Percentiles rank a stretch among this genome's conserved stretches.
These are phyloP conservation scores for human DNA, from an alignment of 2,113 vertebrate genomes.

Conservation along the genomic window DNA sequence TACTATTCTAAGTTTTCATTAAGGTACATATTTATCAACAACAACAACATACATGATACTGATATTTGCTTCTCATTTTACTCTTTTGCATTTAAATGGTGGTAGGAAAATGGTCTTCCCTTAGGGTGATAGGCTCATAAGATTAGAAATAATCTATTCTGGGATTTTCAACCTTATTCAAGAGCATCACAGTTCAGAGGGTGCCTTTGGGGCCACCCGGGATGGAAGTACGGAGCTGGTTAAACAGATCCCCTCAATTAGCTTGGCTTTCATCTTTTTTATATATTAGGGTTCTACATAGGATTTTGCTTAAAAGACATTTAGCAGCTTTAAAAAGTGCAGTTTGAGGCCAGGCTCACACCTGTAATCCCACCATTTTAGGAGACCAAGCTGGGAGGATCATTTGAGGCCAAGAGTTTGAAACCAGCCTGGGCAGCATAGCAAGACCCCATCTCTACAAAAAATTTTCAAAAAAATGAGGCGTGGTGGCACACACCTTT, in stretches of 20 bases:
- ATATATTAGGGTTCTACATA: background rate
- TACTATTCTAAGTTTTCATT: background rate
- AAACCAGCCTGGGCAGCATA: too few species aligned
- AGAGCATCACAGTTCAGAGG: background rate
- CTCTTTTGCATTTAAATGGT: background rate
- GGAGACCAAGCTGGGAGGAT: too few species aligned
- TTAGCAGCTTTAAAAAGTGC: background rate
- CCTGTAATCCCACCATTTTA: too few species aligned
- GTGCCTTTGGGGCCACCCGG: background rate
- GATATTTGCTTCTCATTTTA: background rate
- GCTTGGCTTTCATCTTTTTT: background rate
- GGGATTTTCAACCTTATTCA: background rate
- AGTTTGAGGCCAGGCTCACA: background rate
- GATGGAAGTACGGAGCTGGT: background rate
- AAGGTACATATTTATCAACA: background rate
- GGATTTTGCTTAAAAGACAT: background rate
- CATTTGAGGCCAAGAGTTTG: too few species aligned
- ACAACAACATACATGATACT: background rate
- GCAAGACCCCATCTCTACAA: too few species aligned
- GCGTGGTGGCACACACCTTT: too few species aligned
- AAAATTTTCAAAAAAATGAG: too few species aligned
- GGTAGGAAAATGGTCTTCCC: background rate
- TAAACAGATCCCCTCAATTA: background rate
- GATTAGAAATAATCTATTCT: background rate
- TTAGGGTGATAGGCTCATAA: background rate